These are phyloP conservation scores for Ictalurus furcatus DNA, from an alignment of 2,113 vertebrate species.

Conservation along the genomic window DNA sequence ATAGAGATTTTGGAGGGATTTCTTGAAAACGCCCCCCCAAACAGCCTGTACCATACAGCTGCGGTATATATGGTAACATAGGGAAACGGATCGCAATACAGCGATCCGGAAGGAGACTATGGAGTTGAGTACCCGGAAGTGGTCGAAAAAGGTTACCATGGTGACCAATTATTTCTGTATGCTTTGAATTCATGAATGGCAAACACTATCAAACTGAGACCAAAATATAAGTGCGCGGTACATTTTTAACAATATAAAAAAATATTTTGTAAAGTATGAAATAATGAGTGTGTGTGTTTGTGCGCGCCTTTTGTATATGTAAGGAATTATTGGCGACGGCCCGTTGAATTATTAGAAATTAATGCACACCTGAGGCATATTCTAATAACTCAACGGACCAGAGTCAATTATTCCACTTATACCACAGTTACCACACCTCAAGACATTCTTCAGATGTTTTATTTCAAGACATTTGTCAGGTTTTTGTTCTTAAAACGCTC, in stretches of 20 bases:
- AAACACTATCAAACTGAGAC: background rate
- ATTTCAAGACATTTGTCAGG: too few relatives aligned
- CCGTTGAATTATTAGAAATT: too few relatives aligned
- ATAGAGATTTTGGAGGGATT: slow-evolving; percentile 44
- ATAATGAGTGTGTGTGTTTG: background rate
- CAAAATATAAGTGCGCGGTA: background rate
- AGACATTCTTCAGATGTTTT: too few relatives aligned
- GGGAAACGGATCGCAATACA: slow-evolving; percentile 62
- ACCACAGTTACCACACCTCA: too few relatives aligned
- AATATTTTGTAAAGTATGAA: too few relatives aligned
- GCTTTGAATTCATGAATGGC: background rate
- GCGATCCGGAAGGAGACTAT: slow-evolving; percentile 68
- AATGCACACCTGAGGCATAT: too few relatives aligned
- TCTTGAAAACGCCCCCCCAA: slow-evolving; percentile 47
- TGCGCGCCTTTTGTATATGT: background rate
- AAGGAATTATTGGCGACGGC: too few relatives aligned
- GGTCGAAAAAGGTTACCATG: background rate
- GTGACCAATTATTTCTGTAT: background rate
- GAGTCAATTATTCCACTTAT: too few relatives aligned
- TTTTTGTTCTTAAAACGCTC: too few relatives aligned
- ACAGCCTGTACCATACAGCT: slow-evolving; percentile 7
- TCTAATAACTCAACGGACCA: too few relatives aligned
- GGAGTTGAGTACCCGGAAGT: background rate
- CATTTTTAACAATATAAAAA: too few relatives aligned
- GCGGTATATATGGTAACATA: slow-evolving; percentile 23